Conservation (phyloP, 2,113 vertebrate genomes). For the Engystomops pustulosus region DNA sequence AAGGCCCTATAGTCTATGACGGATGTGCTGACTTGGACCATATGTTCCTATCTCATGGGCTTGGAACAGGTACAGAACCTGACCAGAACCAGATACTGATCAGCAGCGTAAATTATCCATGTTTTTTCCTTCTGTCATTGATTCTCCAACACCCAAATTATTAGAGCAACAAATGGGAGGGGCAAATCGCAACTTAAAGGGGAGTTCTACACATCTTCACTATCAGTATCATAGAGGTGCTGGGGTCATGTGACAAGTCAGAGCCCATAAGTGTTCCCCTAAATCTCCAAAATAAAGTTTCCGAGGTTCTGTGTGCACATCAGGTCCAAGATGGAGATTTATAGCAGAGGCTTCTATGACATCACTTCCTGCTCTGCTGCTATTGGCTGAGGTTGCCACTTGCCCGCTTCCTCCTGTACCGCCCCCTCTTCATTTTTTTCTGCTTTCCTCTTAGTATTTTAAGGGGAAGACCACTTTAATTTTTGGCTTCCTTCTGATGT, state of each 20-base stretch:
- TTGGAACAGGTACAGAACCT: slow-evolving; percentile 18
- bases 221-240: not conserved
- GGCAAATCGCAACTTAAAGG: not conserved
- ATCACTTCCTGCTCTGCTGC: not conserved
- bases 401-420: not conserved
- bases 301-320: too few relatives aligned
- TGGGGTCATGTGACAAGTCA: not conserved
- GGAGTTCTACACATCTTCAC: not conserved
- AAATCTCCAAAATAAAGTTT: too few relatives aligned
- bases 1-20: too few relatives aligned
- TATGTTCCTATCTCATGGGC: slow-evolving; percentile 20
- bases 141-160: slow-evolving; percentile 11
- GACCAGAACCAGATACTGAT: slow-evolving; percentile 21
- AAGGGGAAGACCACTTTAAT: not conserved
- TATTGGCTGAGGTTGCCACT: not conserved
- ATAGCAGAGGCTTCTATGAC: not conserved
- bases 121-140: slow-evolving; percentile 14
- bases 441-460: not conserved
- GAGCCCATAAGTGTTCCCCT: too few relatives aligned
- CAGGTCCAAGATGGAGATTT: not conserved
- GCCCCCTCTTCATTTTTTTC: not conserved
- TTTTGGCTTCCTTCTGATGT: not conserved
- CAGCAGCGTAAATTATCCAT: slow-evolving; percentile 13
- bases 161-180: not conserved
- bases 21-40: too few relatives aligned